Percentiles rank a stretch among this genome's conserved stretches.
Conservation (phyloP, 2,797 vertebrate genomes). For the Chaetophractus vellerosus region DNA sequence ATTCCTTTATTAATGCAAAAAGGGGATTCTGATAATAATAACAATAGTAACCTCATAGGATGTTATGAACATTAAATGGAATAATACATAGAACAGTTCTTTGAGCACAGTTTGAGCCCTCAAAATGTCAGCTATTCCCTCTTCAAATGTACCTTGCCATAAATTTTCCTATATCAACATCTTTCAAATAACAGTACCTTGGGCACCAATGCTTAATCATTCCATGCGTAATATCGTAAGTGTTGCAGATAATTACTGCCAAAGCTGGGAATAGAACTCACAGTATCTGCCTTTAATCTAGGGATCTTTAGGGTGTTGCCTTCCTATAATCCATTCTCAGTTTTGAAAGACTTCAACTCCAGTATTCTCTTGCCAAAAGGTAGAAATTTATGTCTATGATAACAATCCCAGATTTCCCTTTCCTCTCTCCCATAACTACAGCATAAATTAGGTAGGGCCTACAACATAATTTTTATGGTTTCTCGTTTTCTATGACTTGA, state of each 20-base stretch:
- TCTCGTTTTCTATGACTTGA: neutral
- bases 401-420: neutral
- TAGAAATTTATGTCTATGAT: neutral
- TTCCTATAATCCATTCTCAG: neutral
- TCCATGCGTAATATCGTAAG: neutral
- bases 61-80: neutral
- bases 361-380: slow-evolving; percentile 5
- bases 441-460: neutral
- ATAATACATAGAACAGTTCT: neutral
- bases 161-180: neutral
- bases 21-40: neutral
- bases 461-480: neutral
- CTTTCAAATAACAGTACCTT: neutral
- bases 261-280: neutral
- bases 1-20: neutral
- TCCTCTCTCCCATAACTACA: neutral
- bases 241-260: neutral
- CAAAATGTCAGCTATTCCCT: neutral
- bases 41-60: neutral
- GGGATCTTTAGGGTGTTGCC: neutral
- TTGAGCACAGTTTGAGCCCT: neutral
- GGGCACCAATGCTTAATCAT: neutral
- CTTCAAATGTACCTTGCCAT: neutral
- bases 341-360: slow-evolving; percentile 38
- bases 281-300: slow-evolving; percentile 23